A percentile compares a stretch with the other conserved stretches of the same genome.
phyloP scores from a whole-genome alignment of 2,113 vertebrate genomes.

The Micromys minutus region DNA sequence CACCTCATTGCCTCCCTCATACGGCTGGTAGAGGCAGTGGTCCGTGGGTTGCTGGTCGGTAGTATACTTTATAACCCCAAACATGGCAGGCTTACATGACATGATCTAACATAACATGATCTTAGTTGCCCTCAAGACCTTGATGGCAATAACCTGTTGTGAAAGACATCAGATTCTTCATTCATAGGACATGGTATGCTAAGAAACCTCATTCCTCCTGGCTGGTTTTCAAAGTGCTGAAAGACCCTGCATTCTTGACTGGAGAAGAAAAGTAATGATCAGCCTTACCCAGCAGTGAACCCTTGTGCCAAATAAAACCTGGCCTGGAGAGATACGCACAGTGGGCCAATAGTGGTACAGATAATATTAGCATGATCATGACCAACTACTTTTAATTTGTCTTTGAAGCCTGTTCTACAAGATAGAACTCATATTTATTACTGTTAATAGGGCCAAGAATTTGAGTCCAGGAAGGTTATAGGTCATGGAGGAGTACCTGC shows the following conservation, averaged over 20 bases:
- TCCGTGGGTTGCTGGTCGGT: not conserved
- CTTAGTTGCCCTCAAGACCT: not conserved
- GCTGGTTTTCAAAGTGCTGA: not conserved
- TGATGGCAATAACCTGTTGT: too few relatives aligned
- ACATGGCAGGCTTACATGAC: not conserved
- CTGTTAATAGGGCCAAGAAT: not conserved
- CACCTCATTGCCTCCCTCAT: not conserved
- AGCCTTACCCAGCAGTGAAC: not conserved
- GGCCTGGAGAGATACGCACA: not conserved
- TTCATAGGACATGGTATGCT: not conserved
- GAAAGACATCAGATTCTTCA: not conserved
- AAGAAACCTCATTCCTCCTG: not conserved
- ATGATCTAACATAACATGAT: too few relatives aligned
- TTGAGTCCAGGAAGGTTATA: not conserved
- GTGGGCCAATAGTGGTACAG: not conserved
- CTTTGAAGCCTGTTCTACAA: not conserved
- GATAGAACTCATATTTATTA: not conserved
- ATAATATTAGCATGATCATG: not conserved
- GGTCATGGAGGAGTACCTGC: not conserved
- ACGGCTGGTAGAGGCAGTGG: not conserved
- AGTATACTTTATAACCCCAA: not conserved
- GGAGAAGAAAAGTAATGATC: not conserved
- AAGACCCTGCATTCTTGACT: not conserved
- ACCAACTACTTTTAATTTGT: not conserved
- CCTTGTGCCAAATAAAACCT: not conserved